Conservation (phyloP, 2,888 invertebrate genomes). For the Synanthedon andrenaeformis region DNA sequence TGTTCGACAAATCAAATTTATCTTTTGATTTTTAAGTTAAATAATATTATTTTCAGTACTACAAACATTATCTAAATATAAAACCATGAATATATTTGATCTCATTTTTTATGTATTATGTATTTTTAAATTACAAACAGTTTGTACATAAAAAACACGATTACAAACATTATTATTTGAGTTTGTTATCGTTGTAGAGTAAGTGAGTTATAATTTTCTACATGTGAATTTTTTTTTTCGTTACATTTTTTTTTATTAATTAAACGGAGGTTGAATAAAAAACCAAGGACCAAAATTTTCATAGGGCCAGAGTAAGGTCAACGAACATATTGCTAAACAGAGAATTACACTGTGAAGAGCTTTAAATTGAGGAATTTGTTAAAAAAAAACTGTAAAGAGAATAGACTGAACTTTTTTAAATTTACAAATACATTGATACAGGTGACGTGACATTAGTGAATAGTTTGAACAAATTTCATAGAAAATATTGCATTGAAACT, state of each 20-base stretch:
- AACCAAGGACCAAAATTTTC: constrained; percentile 47
- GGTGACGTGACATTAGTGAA: constrained; percentile 40
- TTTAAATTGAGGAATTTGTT: constrained; percentile 58
- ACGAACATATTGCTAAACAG: constrained; percentile 34
- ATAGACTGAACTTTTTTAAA: constrained; percentile 62
- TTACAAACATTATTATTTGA: constrained; percentile 28
- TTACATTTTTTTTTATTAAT: constrained; percentile 13
- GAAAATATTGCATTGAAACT: too few relatives aligned
- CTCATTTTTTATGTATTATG: constrained; percentile 57
- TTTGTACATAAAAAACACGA: constrained; percentile 35
- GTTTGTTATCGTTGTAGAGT: constrained; percentile 18
- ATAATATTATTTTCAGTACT: neutral
- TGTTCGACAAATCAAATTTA: neutral
- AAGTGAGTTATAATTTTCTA: constrained; percentile 21
- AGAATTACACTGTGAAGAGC: constrained; percentile 50
- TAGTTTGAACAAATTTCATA: neutral
- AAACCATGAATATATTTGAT: constrained; percentile 32
- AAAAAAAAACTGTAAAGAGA: constrained; percentile 33
- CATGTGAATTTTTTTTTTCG: constrained; percentile 12
- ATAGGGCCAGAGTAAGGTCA: constrained; percentile 34
- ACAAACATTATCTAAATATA: neutral
- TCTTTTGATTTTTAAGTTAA: neutral
- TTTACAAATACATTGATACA: constrained; percentile 61
- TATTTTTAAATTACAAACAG: constrained; percentile 25
- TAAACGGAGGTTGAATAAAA: constrained; percentile 2